Conservation (phyloP, 2,888 invertebrate species). For the Camptogramma bilineatum region DNA sequence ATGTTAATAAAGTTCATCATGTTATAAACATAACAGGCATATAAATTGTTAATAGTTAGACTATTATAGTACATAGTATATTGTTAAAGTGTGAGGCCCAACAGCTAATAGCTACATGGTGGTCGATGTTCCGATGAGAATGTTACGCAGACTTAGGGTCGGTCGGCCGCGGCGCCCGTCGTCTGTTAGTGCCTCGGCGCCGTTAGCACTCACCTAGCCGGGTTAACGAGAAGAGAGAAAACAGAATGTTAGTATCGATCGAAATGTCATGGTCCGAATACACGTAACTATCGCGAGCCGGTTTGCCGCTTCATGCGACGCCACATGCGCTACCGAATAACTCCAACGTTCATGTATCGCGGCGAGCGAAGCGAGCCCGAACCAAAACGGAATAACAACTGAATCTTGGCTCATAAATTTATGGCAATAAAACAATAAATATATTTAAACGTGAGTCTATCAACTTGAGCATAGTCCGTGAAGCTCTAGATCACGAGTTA, state of each 20-base stretch:
- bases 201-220: slow-evolving; percentile 93
- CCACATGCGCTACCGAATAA: slow-evolving; percentile 37
- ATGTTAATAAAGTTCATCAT: slow-evolving; percentile 83
- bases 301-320: slow-evolving; percentile 68
- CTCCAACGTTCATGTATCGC: not conserved
- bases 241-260: slow-evolving; percentile 89
- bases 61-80: slow-evolving; percentile 84
- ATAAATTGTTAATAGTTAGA: slow-evolving; percentile 85
- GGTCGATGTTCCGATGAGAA: slow-evolving; percentile 82
- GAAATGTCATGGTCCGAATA: slow-evolving; percentile 82
- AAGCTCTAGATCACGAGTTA: slow-evolving; percentile 5
- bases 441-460: not conserved
- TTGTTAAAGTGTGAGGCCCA: slow-evolving; percentile 85
- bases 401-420: not conserved
- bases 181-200: slow-evolving; percentile 84
- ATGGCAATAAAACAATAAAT: not conserved
- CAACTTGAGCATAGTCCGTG: not conserved
- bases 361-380: slow-evolving; percentile 15
- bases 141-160: slow-evolving; percentile 77
- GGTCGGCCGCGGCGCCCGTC: slow-evolving; percentile 68
- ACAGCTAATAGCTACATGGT: slow-evolving; percentile 84
- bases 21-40: slow-evolving; percentile 86
- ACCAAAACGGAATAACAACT: not conserved
- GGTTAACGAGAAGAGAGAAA: slow-evolving; percentile 90
- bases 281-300: slow-evolving; percentile 74